Conservation (phyloP, 2,113 vertebrate species). For the Pipa parva region DNA sequence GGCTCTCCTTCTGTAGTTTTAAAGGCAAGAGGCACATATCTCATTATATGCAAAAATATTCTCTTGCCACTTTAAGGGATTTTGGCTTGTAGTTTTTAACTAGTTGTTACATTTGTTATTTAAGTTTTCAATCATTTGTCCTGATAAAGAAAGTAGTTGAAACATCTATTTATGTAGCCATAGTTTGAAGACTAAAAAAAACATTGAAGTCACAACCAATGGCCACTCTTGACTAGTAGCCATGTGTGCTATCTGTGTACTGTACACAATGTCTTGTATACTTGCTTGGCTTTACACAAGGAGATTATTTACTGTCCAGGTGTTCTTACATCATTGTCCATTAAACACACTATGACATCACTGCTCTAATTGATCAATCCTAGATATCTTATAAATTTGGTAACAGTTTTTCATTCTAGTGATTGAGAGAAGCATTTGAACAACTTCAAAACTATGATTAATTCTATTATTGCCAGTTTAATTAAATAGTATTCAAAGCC, state of each 20-base stretch:
- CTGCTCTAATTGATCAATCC: too few relatives aligned
- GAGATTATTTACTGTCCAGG: not conserved
- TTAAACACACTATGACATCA: not conserved
- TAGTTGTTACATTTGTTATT: not conserved
- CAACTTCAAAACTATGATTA: too few relatives aligned
- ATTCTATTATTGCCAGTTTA: too few relatives aligned
- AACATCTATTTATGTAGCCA: constrained; percentile 46
- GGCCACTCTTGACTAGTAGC: not conserved
- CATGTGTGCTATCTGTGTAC: not conserved
- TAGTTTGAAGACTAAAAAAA: constrained; percentile 41
- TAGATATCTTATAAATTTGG: too few relatives aligned
- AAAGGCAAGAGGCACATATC: too few relatives aligned
- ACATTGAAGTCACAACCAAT: constrained; percentile 5
- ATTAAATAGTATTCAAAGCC: too few relatives aligned
- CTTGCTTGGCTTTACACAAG: not conserved
- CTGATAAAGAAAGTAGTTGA: not conserved
- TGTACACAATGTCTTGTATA: not conserved
- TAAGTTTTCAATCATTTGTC: not conserved
- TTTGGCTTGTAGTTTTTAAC: not conserved
- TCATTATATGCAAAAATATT: too few relatives aligned
- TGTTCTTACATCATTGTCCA: not conserved
- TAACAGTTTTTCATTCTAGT: too few relatives aligned
- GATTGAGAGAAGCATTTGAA: too few relatives aligned
- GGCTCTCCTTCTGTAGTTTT: too few relatives aligned
- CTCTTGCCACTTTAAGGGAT: too few relatives aligned